phyloP scores from a whole-genome alignment of 2,888 invertebrate species.

The Drosophila putrida region DNA sequence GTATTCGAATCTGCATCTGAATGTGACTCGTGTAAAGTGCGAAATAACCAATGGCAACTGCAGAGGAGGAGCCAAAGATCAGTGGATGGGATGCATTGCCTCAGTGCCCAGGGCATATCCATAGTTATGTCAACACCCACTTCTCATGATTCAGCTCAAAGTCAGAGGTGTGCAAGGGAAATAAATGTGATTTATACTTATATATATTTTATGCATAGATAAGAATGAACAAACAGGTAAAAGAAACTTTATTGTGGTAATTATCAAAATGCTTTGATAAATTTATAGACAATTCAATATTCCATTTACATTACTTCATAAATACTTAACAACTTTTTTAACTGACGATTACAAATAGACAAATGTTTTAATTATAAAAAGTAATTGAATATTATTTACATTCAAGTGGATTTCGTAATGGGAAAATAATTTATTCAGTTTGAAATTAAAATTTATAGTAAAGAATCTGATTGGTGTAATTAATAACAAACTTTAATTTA shows the following conservation, averaged over 20 bases:
- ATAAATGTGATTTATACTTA: neutral
- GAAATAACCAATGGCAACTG: constrained; percentile 32
- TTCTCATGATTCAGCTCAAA: constrained; percentile 21
- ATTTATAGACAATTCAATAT: too few relatives aligned
- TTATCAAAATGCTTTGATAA: neutral
- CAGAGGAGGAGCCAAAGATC: constrained; percentile 28
- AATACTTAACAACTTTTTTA: neutral
- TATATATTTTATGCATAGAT: neutral
- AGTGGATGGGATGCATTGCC: constrained; percentile 1
- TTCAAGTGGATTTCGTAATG: neutral
- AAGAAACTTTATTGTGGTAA: neutral
- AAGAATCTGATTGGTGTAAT: neutral
- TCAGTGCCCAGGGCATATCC: constrained; percentile 35
- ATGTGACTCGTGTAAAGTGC: constrained; percentile 28
- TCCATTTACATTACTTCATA: too few relatives aligned
- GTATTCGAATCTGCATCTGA: constrained; percentile 23
- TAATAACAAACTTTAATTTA: too few relatives aligned
- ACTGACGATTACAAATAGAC: neutral
- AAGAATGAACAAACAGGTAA: neutral
- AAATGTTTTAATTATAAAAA: constrained; percentile 7
- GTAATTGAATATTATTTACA: constrained; percentile 9
- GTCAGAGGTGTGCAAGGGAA: constrained; percentile 33
- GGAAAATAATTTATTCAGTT: neutral
- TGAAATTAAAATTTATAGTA: too few relatives aligned
- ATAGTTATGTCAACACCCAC: constrained; percentile 25